Base-by-base conservation (phyloP, 1,140 invertebrate genomes). In the Drosophila kepulauana region DNA sequence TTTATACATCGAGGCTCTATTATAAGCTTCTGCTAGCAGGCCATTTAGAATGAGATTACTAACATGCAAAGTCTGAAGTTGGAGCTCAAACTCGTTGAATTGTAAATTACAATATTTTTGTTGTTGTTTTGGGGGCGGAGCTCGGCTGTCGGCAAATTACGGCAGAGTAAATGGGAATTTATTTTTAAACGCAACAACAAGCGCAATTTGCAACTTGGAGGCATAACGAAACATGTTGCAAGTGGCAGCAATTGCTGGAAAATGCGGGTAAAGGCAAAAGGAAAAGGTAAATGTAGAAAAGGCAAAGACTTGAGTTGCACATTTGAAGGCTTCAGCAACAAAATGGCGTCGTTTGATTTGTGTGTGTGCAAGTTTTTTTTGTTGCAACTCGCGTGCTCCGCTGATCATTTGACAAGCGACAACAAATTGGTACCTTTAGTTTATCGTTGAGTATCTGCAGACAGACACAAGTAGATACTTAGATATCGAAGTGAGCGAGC, bases 401-500 rank as follows among this genome's bases (percentile, higher is more conserved):
- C 73, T 85, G 84, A 88, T 88, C 85, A 85, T 88, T 88, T 88
- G 84, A 76, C 73, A 76, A 88, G 76, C 80, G 79, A 82, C 79
- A 87, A 79, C 76, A 82, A 86, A 86, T 82, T 84, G 81, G 72
- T 78, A 69, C 75, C 71, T 59, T 74, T 74, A 68, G 65, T 68
- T 56, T 74, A 74, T 74, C 57, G 71, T 7, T 33, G 16, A 41
- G 38, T 59, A 74, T 61, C 43, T 71, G 51, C 41, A 38, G 16
- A 30, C 20, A 52, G 15, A 45, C n/a, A 62, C n/a, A 13, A 43
- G 0, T 1, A 43, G 41, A 13, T 43, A 43, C 38, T 41, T 30
- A 52, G 51, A 52, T 33, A 33, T 28, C 1, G 1, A 6, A 33
- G 49, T n/a, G 28, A 33, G 51, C 5, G 51, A 54, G 51, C 5